These are phyloP conservation scores for Adelosebastes latens DNA, from an alignment of 2,797 vertebrate species.

Conservation along the genomic window DNA sequence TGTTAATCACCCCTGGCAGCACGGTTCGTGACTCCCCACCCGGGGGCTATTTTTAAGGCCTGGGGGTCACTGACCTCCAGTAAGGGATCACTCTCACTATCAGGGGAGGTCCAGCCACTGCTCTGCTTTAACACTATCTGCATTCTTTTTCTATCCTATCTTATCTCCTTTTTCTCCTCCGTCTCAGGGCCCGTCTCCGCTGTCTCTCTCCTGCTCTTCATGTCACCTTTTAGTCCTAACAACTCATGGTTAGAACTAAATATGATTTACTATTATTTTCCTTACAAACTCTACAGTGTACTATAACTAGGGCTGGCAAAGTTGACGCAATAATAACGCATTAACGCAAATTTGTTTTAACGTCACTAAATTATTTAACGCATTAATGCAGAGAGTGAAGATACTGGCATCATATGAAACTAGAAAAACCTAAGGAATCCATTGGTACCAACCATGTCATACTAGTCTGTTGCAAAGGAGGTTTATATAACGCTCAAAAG, in stretches of 20 bases:
- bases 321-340: too few species aligned
- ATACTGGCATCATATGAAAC: too few species aligned
- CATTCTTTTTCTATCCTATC: conserved; percentile 54
- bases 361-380: too few species aligned
- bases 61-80: conserved; percentile 62
- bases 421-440: too few species aligned
- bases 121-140: conserved; percentile 26
- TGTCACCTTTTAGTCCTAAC: neutral
- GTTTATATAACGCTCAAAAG: too few species aligned
- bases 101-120: conserved; percentile 52
- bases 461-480: too few species aligned
- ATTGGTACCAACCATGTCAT: too few species aligned
- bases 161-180: conserved; percentile 2
- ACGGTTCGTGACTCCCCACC: conserved; percentile 27
- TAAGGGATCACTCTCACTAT: conserved; percentile 70
- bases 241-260: neutral
- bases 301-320: too few species aligned
- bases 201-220: neutral
- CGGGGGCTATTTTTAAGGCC: conserved; percentile 62
- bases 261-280: neutral
- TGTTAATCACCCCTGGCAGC: conserved; percentile 56
- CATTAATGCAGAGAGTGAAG: too few species aligned
- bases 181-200: neutral
- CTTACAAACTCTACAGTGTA: neutral
- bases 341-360: too few species aligned